A percentile compares a stretch with the other conserved stretches of the same genome.
These are phyloP conservation scores for Bombus waltoni DNA, from an alignment of 1,140 invertebrate genomes.

Conservation along the genomic window DNA sequence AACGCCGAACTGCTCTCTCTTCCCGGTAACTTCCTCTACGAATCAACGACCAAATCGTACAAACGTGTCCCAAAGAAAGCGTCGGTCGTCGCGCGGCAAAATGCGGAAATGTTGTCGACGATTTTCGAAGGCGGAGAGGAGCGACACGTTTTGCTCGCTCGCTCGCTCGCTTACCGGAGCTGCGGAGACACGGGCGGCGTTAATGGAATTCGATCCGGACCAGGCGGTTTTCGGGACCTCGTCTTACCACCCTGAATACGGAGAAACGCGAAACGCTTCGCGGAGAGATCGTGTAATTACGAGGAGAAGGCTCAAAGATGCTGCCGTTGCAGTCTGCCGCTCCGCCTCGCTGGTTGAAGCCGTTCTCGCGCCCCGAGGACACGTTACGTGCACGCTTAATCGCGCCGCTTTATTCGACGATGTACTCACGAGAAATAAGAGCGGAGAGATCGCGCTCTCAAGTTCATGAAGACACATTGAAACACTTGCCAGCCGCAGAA, in stretches of 20 bases:
- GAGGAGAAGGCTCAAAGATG: constrained; percentile 67
- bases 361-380: constrained; percentile 63
- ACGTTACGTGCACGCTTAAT: constrained; percentile 63
- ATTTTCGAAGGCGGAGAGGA: neutral
- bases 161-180: constrained; percentile 17
- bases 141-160: neutral
- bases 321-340: constrained; percentile 54
- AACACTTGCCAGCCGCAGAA: no score
- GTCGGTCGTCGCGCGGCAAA: constrained; percentile 4
- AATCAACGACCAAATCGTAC: neutral
- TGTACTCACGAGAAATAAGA: constrained; percentile 24
- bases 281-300: constrained; percentile 66
- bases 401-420: constrained; percentile 58
- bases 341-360: neutral
- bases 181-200: constrained; percentile 44
- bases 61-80: constrained; percentile 14
- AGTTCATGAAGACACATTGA: neutral
- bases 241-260: constrained; percentile 50
- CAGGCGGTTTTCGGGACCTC: constrained; percentile 51
- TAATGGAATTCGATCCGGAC: constrained; percentile 70
- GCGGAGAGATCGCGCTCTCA: constrained; percentile 8
- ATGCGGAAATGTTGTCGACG: constrained; percentile 53
- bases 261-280: constrained; percentile 54
- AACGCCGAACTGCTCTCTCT: neutral
- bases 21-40: neutral